Conservation (phyloP, 2,888 invertebrate genomes). For the Synanthedon andrenaeformis region DNA sequence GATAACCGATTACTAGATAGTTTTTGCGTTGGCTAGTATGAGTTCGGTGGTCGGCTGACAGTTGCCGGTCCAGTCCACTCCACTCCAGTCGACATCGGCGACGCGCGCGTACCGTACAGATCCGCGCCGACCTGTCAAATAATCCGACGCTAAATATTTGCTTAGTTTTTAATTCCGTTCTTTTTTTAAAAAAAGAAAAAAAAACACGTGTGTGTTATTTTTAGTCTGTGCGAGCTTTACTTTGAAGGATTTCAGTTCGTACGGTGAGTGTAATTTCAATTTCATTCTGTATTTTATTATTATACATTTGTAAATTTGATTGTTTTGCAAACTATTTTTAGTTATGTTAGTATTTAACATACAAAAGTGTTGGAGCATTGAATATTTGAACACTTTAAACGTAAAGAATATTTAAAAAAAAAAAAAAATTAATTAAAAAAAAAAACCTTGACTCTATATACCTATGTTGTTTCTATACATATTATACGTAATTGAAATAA, state of each 20-base stretch:
- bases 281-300: neutral
- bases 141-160: slow-evolving; percentile 12
- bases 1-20: neutral
- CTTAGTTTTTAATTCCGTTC: slow-evolving; percentile 13
- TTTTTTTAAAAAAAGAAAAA: slow-evolving; percentile 7
- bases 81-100: slow-evolving; percentile 35
- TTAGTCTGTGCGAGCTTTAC: slow-evolving; percentile 7
- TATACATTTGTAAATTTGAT: too few relatives aligned
- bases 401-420: too few relatives aligned
- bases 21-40: too few relatives aligned
- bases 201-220: slow-evolving; percentile 27
- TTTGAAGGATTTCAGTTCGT: slow-evolving; percentile 4
- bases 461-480: too few relatives aligned
- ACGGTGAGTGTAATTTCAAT: slow-evolving; percentile 7
- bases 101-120: slow-evolving; percentile 27
- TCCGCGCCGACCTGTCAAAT: slow-evolving; percentile 13
- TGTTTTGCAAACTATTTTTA: too few relatives aligned
- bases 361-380: too few relatives aligned
- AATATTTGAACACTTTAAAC: too few relatives aligned
- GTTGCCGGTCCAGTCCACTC: slow-evolving; percentile 12
- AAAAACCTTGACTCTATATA: too few relatives aligned
- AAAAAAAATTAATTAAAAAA: too few relatives aligned
- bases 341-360: too few relatives aligned
- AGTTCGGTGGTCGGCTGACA: neutral
- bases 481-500: too few relatives aligned